Evolutionary conservation across 2,113 vertebrate genomes (phyloP).

Genomic region (Mobula hypostoma): DNA sequence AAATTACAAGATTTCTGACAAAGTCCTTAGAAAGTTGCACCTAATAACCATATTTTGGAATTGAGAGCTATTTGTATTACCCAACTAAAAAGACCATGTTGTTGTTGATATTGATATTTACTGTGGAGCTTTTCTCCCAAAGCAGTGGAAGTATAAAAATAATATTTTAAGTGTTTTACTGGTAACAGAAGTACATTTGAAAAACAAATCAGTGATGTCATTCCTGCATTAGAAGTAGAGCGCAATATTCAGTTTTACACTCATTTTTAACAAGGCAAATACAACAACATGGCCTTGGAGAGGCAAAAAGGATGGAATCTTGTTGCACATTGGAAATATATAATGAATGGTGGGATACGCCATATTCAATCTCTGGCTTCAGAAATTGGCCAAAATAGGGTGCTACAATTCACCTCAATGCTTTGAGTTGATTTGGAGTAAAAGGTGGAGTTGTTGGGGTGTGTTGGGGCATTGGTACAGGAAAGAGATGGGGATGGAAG

Average conservation of each 20-base stretch:
- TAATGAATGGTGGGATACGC: not conserved
- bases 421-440: not conserved
- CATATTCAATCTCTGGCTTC: not conserved
- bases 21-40: not conserved
- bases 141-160: not conserved
- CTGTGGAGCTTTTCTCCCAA: not conserved
- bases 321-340: not conserved
- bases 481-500: not conserved
- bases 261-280: not conserved
- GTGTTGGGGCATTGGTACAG: not conserved
- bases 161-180: not conserved
- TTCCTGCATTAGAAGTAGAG: not conserved
- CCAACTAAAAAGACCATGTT: not conserved
- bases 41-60: not conserved
- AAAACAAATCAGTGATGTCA: not conserved
- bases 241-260: not conserved
- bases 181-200: not conserved
- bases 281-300: not conserved
- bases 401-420: conserved; percentile 1
- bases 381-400: not conserved
- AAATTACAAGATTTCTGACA: not conserved
- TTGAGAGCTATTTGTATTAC: not conserved
- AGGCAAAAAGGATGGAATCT: conserved; percentile 1
- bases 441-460: not conserved
- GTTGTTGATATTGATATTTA: not conserved